These are phyloP conservation scores for Phalacrocorax carbo DNA, from an alignment of 2,113 vertebrate genomes.

Conservation along the genomic window DNA sequence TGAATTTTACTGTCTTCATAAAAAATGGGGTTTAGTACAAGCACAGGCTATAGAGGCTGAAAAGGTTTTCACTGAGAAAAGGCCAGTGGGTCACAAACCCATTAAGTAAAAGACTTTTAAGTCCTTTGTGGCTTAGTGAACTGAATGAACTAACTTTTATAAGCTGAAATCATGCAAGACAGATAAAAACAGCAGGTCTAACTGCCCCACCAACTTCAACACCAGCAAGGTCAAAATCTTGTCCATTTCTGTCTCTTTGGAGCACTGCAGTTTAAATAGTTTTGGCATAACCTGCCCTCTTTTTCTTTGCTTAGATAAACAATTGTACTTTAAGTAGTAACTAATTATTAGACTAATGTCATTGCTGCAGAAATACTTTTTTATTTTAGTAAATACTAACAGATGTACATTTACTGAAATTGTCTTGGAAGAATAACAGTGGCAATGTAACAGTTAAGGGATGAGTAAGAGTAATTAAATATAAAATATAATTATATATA, in stretches of 20 bases:
- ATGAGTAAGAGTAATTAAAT: neutral
- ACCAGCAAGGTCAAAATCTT: neutral
- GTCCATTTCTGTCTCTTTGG: neutral
- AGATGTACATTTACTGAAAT: neutral
- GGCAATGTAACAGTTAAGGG: neutral
- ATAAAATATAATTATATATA: too few relatives aligned
- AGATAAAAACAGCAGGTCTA: neutral
- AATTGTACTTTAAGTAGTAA: neutral
- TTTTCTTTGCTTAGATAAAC: neutral
- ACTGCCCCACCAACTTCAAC: neutral
- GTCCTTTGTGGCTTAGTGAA: neutral
- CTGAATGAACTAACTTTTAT: neutral
- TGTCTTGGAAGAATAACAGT: neutral
- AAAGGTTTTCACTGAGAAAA: neutral
- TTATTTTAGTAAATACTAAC: neutral
- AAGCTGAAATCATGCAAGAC: neutral
- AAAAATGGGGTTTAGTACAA: neutral
- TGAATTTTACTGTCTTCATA: neutral
- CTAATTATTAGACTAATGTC: neutral
- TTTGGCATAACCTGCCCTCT: neutral
- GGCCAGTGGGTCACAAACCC: rapidly evolving
- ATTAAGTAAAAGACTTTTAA: neutral
- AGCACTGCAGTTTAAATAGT: neutral
- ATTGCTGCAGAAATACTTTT: neutral
- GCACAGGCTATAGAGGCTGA: neutral